Percentiles rank a stretch among this genome's conserved stretches.
Conservation (phyloP, 2,888 invertebrate species). For the Drosophila formosana region DNA sequence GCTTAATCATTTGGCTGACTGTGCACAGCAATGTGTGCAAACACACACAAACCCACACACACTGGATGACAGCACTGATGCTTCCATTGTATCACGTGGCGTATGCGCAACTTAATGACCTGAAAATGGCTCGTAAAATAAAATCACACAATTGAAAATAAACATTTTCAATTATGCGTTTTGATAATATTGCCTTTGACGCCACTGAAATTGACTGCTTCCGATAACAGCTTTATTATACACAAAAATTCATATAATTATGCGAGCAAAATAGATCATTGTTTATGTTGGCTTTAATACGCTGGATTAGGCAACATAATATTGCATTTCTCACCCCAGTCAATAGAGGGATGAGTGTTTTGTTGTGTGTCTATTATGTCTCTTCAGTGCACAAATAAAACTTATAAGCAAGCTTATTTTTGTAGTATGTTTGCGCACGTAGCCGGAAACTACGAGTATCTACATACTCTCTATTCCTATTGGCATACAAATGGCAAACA, state of each 20-base stretch:
- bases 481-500: conserved; percentile 58
- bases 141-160: conserved; percentile 26
- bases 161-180: conserved; percentile 4
- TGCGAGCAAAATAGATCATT: conserved; percentile 13
- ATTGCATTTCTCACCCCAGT: neutral
- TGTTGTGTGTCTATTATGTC: neutral
- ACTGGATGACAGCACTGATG: neutral
- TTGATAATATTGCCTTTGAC: conserved; percentile 8
- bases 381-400: conserved; percentile 8
- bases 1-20: conserved; percentile 35
- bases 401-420: neutral
- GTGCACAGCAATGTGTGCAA: conserved; percentile 9
- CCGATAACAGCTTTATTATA: conserved; percentile 12
- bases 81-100: conserved; percentile 22
- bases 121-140: conserved; percentile 18
- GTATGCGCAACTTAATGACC: conserved; percentile 37
- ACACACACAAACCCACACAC: neutral
- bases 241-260: conserved; percentile 4
- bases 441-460: conserved; percentile 42
- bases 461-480: conserved; percentile 31
- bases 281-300: conserved; percentile 1
- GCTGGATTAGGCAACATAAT: neutral
- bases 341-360: neutral
- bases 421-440: conserved; percentile 58
- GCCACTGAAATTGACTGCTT: neutral